Percentiles rank a stretch among this genome's conserved stretches.
phyloP scores from a whole-genome alignment of 2,888 invertebrate species.

The Ennomos quercinarius region DNA sequence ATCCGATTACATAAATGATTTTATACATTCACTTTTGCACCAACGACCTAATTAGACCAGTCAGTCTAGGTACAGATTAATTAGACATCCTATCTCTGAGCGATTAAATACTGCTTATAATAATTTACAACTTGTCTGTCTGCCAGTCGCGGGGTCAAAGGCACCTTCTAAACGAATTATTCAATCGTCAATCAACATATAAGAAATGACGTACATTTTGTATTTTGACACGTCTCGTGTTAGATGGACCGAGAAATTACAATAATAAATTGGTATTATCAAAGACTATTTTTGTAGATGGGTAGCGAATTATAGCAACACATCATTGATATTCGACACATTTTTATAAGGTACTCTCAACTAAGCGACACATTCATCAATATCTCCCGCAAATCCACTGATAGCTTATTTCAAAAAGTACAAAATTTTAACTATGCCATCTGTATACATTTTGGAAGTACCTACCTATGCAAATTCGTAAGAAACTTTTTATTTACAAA shows the following conservation, averaged over 20 bases:
- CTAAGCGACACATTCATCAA: no score
- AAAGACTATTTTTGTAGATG: no score
- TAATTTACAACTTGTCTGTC: conserved; percentile 4
- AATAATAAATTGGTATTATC: background rate
- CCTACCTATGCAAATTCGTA: no score
- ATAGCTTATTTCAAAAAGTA: no score
- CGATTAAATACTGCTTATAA: conserved; percentile 1
- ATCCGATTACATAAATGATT: no score
- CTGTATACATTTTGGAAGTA: no score
- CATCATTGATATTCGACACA: no score
- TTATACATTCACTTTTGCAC: background rate
- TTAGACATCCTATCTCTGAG: conserved; percentile 4
- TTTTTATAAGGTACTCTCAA: no score
- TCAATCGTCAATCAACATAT: conserved; percentile 20
- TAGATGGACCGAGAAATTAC: background rate
- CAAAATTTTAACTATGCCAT: no score
- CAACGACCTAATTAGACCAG: background rate
- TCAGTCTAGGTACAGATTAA: conserved; percentile 1
- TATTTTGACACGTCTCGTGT: conserved; percentile 14
- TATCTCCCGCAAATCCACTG: no score
- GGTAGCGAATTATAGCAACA: no score
- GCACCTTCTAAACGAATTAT: conserved; percentile 20
- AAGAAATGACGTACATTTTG: background rate
- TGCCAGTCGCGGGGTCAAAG: conserved; percentile 16
- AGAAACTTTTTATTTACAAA: no score